phyloP scores from a whole-genome alignment of 2,888 invertebrate species.

The Eupithecia tripunctaria region DNA sequence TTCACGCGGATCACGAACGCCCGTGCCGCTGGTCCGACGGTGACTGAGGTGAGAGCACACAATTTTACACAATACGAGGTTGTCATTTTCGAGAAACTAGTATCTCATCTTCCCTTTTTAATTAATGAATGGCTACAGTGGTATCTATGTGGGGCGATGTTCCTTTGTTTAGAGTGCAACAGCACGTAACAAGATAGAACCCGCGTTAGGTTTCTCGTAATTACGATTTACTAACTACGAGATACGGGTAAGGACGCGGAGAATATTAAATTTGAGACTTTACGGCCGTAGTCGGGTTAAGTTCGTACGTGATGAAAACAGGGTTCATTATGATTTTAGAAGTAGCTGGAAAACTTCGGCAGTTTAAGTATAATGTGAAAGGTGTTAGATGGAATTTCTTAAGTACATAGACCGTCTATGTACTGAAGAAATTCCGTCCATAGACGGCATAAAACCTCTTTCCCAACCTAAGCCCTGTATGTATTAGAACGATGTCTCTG shows the following conservation, averaged over 20 bases:
- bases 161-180: constrained; percentile 20
- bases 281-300: constrained; percentile 25
- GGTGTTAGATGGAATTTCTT: not conserved
- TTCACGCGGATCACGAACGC: no score
- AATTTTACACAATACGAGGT: no score
- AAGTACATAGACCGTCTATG: no score
- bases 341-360: not conserved
- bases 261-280: constrained; percentile 35
- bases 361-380: not conserved
- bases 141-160: not conserved
- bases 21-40: no score
- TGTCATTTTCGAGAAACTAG: no score
- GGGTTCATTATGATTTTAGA: constrained; percentile 13
- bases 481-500: no score
- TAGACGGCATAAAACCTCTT: no score
- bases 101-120: no score
- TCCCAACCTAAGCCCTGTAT: no score
- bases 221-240: constrained; percentile 36
- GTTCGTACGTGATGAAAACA: constrained; percentile 29
- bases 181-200: constrained; percentile 21
- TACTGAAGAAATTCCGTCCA: no score
- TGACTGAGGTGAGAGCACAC: no score
- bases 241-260: constrained; percentile 29
- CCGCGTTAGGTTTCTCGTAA: constrained; percentile 32
- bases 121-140: no score